Conservation (phyloP, 2,888 invertebrate species). For the Lagria hirta region DNA sequence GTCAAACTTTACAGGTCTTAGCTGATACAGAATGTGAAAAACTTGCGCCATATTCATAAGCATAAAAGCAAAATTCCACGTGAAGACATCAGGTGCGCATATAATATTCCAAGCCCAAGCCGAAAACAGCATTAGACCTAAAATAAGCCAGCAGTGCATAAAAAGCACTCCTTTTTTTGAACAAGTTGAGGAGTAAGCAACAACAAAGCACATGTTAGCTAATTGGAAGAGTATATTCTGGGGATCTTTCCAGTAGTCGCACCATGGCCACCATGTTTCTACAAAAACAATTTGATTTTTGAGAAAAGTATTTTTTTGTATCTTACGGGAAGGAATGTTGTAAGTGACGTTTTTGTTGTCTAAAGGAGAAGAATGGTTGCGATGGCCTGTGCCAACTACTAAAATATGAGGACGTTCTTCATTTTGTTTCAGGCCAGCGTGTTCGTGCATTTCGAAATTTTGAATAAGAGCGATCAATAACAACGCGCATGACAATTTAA, state of each 20-base stretch:
- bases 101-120: constrained; percentile 91
- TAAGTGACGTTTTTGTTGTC: constrained; percentile 49
- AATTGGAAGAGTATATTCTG: constrained; percentile 75
- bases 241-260: constrained; percentile 71
- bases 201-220: constrained; percentile 75
- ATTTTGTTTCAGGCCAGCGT: constrained; percentile 49
- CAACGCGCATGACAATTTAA: too few species aligned
- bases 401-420: constrained; percentile 48
- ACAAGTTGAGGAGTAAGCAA: constrained; percentile 79
- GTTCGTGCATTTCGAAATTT: constrained; percentile 21
- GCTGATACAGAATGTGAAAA: constrained; percentile 76
- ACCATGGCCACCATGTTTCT: constrained; percentile 70
- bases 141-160: constrained; percentile 77
- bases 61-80: constrained; percentile 84
- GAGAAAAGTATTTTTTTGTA: too few species aligned
- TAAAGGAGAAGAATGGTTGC: constrained; percentile 47
- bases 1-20: constrained; percentile 81
- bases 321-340: constrained; percentile 51
- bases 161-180: constrained; percentile 77
- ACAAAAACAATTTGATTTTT: constrained; percentile 10
- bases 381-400: constrained; percentile 47
- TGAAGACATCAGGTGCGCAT: constrained; percentile 84
- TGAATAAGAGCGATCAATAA: too few species aligned
- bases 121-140: constrained; percentile 77
- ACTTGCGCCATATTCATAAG: constrained; percentile 79